These are phyloP conservation scores for Zoroaster sp. DNA, from an alignment of 53 echinoderm and acorn worm species.

Conservation along the genomic window DNA sequence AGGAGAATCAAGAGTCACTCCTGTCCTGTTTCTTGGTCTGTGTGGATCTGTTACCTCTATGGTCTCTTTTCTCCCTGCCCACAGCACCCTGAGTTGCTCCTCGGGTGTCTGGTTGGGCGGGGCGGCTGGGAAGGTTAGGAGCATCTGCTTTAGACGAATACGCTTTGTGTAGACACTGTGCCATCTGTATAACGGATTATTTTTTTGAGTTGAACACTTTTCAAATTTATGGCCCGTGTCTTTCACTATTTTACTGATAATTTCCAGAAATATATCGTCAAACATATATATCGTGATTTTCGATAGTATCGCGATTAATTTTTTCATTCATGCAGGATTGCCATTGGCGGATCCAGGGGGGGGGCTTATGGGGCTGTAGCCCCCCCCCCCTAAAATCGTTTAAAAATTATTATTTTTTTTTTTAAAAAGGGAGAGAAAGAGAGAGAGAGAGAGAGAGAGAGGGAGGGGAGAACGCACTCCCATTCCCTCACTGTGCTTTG, in stretches of 20 bases:
- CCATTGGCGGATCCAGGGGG: no score
- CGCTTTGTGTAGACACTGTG: constrained; percentile 60
- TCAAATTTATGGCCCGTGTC: not conserved
- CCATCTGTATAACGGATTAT: constrained; percentile 63
- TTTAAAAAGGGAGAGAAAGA: no score
- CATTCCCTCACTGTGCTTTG: no score
- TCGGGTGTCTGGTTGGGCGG: constrained; percentile 64
- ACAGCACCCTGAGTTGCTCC: constrained; percentile 72
- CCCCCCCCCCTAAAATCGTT: no score
- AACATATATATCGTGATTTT: no score
- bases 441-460: no score
- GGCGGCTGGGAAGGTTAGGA: constrained; percentile 88
- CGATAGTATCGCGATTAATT: no score
- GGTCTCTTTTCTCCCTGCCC: constrained; percentile 52
- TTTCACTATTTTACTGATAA: not conserved
- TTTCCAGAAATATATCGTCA: not conserved
- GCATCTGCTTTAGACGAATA: constrained; percentile 69
- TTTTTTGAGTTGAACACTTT: not conserved
- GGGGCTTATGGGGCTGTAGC: no score
- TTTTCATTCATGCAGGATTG: no score
- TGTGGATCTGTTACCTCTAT: not conserved
- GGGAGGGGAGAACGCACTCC: no score
- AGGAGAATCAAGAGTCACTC: constrained; percentile 67
- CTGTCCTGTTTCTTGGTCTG: not conserved
- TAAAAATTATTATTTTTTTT: no score